Evolutionary conservation across 2,797 vertebrate genomes (phyloP), one percentile per base, ranked within the genome.

Genomic region (Hemibagrus guttatus): DNA sequence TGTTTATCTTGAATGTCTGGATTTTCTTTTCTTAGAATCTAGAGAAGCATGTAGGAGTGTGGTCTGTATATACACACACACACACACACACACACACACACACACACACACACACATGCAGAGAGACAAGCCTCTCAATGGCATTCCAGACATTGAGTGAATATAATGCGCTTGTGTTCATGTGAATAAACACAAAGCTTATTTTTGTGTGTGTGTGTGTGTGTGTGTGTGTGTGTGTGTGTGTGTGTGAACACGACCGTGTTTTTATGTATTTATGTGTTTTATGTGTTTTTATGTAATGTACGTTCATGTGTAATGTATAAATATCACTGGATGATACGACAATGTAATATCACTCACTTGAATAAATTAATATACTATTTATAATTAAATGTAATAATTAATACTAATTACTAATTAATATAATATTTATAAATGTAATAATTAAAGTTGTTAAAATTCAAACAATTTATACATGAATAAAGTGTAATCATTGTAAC

Each of bases 111-210:
- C 66, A 69, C 31, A 69, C 16, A 13, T 14, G 4, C 31, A 39
- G 61, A 31, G 63, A 5, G 28, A 13, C 16, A 19, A 69, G 35
- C 21, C 72, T 26, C n/a, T 54, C 72, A 39, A 26, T 78, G 59
- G 35, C 83, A 85, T 85, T 85, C 84, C 74, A 58, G 7, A 69
- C 84, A 79, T 79, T 58, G 49, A 69, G 35, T 49, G 76, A 69
- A 31, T 49, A 21, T 19, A 58, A 75, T 21, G 54, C 12, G 1
- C 56, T 78, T n/a, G 13, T 13, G 63, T 42, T 54, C 35, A 42
- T 19, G 19, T 28, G 35, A 39, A 61, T 23, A 61, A 52, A 63
- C 28, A 56, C 13, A 46, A 35, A 6, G 46, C 26, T n/a, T 49
- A 2, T n/a, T 9, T 52, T 42, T 26, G 23, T 13, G 42, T 72